A percentile compares a stretch with the other conserved stretches of the same genome.
Conservation (phyloP, 2,888 invertebrate genomes). For the Cryptus armator region DNA sequence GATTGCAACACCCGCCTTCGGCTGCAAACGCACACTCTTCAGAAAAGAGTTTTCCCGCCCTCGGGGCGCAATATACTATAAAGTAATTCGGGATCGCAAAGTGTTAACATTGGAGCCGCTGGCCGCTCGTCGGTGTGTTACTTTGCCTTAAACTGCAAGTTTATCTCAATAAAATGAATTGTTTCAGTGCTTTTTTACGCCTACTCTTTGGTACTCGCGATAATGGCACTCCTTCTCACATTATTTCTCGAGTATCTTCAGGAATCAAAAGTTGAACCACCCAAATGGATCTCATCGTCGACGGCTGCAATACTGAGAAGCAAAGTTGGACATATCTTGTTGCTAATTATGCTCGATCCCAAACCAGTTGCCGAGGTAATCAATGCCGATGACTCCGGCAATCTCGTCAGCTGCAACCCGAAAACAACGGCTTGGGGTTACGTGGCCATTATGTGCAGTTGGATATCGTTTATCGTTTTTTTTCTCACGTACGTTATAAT, state of each 20-base stretch:
- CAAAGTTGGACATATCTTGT: conserved; percentile 76
- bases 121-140: too few species aligned
- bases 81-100: too few species aligned
- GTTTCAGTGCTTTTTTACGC: conserved; percentile 79
- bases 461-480: conserved; percentile 75
- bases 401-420: conserved; percentile 69
- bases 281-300: conserved; percentile 73
- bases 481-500: conserved; percentile 75
- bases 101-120: too few species aligned
- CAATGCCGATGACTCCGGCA: conserved; percentile 73
- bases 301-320: conserved; percentile 74
- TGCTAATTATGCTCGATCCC: conserved; percentile 77
- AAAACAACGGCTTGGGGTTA: conserved; percentile 75
- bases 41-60: too few species aligned
- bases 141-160: too few species aligned
- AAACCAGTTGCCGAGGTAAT: conserved; percentile 75
- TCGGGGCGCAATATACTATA: too few species aligned
- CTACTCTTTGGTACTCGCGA: conserved; percentile 75
- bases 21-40: too few species aligned
- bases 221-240: conserved; percentile 70
- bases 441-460: conserved; percentile 74
- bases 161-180: background rate
- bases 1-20: too few species aligned
- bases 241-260: conserved; percentile 72
- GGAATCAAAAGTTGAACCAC: conserved; percentile 71